Evolutionary conservation across 1,140 invertebrate species (phyloP).

Genomic region (Euwallacea similis): DNA sequence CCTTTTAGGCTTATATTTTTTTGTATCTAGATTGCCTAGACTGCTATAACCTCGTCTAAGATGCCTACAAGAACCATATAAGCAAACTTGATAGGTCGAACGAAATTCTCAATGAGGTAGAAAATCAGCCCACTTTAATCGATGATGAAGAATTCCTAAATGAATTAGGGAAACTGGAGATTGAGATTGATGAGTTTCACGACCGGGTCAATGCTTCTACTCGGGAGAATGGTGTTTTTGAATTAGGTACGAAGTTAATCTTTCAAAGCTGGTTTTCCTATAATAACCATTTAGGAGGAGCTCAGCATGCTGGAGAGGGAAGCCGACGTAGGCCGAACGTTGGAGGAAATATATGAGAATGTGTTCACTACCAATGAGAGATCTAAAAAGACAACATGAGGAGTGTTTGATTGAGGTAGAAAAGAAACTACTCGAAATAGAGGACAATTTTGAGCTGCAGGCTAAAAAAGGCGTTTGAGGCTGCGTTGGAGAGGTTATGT

Average conservation of each 20-base stretch:
- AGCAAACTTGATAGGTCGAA: constrained; percentile 65
- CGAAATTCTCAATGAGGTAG: constrained; percentile 50
- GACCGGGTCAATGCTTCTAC: constrained; percentile 45
- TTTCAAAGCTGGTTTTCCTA: too few species aligned
- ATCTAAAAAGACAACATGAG: constrained; percentile 52
- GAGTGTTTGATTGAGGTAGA: constrained; percentile 41
- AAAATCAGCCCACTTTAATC: constrained; percentile 61
- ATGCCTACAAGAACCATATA: constrained; percentile 81
- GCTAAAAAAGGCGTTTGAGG: constrained; percentile 5
- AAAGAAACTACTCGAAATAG: constrained; percentile 33
- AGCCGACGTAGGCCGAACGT: constrained; percentile 56
- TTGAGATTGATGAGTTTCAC: constrained; percentile 63
- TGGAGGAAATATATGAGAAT: constrained; percentile 61
- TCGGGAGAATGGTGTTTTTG: constrained; percentile 52
- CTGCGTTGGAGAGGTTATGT: constrained; percentile 37
- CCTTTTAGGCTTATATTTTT: too few species aligned
- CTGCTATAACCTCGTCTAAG: constrained; percentile 92
- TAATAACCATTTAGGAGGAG: constrained; percentile 54
- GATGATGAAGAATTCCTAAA: constrained; percentile 71
- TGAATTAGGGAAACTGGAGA: constrained; percentile 72
- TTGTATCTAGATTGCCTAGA: constrained; percentile 72
- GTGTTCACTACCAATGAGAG: not conserved
- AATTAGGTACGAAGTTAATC: not conserved
- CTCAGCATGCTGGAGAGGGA: constrained; percentile 62
- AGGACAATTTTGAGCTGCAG: not conserved